Base-by-base conservation (phyloP, 1,140 invertebrate species). In the Drosophila parvula region DNA sequence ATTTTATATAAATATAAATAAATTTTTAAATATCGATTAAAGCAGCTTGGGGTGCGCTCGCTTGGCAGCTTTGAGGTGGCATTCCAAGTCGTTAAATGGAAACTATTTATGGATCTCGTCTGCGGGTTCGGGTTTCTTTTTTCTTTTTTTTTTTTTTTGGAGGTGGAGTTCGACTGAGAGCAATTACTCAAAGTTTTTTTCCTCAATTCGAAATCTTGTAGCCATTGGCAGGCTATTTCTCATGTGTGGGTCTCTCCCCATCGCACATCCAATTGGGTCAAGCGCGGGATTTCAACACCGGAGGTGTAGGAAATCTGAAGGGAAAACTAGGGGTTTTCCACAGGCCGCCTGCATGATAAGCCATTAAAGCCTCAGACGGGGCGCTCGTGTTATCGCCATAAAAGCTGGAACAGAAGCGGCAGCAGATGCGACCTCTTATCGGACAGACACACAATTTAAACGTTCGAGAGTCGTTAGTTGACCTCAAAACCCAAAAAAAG, bases 401-500 rank as follows among this genome's bases (percentile, higher is more conserved):
- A 55, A 55, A 36, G 44, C 58, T 45, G 62, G 45, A 79, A 69
- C 80, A 82, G 60, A 63, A 74, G 67, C 74, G 81, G 43, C 65
- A 51, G 40, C 62, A 63, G 68, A 41, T 47, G 50, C 30, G 18
- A 44, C 40, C 32, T 34, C 79, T 79, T 86, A 86, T 86, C 82
- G 53, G 70, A 62, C 67, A 67, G 51, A 67, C 59, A 78, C 43
- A 61, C 61, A 74, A 78, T 62, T 57, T 51, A 76, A 76, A 59
- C 67, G 81, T 41, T 60, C 44, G 75, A 65, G 69, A 69, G 65
- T 70, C 83, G 86, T 80, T 89, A 75, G 78, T 27, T 88, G 84
- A 88, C 84, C 84, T 48, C 77, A 89, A 88, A 88, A 88, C 77
- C 83, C 58, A 62, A 81, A 78, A 77, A 76, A 68, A 75, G 51